Percentiles rank a stretch among this genome's conserved stretches.
phyloP scores from a whole-genome alignment of 1,140 invertebrate species.

The Diachasma alloeum region DNA sequence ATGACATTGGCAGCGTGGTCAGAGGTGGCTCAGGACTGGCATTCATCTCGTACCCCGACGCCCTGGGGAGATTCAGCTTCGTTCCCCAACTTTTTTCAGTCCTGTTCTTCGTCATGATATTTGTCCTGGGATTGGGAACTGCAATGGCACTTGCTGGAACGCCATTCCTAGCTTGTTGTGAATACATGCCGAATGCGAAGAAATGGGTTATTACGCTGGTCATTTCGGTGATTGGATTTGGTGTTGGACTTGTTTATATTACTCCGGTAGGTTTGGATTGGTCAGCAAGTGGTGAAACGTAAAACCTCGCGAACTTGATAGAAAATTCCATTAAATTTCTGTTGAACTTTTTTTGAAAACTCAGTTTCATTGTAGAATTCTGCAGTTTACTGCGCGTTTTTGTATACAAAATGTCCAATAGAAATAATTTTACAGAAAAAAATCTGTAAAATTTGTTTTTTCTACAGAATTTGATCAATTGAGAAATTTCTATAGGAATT shows the following conservation, averaged over 20 bases:
- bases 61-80: constrained; percentile 67
- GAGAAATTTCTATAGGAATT: too few relatives aligned
- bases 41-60: constrained; percentile 76
- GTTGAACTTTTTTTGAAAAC: too few relatives aligned
- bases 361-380: too few relatives aligned
- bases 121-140: constrained; percentile 79
- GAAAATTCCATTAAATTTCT: too few relatives aligned
- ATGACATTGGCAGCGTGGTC: constrained; percentile 68
- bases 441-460: too few relatives aligned
- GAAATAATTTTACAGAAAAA: too few relatives aligned
- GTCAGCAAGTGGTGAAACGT: too few relatives aligned
- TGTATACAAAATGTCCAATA: too few relatives aligned
- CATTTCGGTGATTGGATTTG: constrained; percentile 60
- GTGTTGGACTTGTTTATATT: constrained; percentile 63
- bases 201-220: constrained; percentile 57
- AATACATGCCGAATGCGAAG: constrained; percentile 59
- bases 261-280: constrained; percentile 55
- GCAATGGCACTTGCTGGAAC: constrained; percentile 61
- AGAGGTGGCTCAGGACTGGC: constrained; percentile 74
- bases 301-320: too few relatives aligned
- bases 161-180: constrained; percentile 62
- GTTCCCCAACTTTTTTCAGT: constrained; percentile 69
- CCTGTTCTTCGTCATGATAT: constrained; percentile 73
- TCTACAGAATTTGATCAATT: too few relatives aligned
- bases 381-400: too few relatives aligned